These are phyloP conservation scores for Erythrocercus mccallii DNA, from an alignment of 2,113 vertebrate genomes.

Conservation along the genomic window DNA sequence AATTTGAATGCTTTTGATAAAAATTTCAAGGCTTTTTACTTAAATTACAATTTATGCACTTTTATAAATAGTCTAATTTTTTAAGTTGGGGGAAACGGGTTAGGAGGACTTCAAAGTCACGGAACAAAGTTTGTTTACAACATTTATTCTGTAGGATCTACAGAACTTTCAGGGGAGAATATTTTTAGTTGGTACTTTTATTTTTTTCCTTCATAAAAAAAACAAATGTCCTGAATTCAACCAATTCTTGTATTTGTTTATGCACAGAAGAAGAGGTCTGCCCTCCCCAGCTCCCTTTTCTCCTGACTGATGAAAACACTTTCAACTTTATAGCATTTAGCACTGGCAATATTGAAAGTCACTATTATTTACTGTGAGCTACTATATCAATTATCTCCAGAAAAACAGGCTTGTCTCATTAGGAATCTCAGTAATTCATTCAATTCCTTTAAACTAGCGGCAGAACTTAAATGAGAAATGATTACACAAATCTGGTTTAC, in stretches of 20 bases:
- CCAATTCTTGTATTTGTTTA: constrained; percentile 24
- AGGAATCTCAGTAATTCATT: constrained; percentile 43
- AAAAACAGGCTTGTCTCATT: constrained; percentile 39
- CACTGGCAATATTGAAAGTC: constrained; percentile 51
- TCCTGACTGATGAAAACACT: background rate
- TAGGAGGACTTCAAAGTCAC: constrained; percentile 88
- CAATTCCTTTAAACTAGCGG: constrained; percentile 27
- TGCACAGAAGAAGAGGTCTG: background rate
- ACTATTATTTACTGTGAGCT: constrained; percentile 47
- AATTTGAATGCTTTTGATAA: constrained; percentile 99
- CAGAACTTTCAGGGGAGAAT: constrained; percentile 58
- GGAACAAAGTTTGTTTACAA: constrained; percentile 79
- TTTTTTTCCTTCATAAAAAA: background rate
- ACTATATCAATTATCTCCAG: constrained; percentile 41
- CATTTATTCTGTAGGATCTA: constrained; percentile 43
- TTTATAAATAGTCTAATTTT: constrained; percentile 97
- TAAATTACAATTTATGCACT: constrained; percentile 91
- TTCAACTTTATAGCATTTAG: constrained; percentile 26
- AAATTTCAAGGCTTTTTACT: constrained; percentile 98
- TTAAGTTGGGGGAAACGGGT: constrained; percentile 83
- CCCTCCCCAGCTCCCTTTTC: background rate
- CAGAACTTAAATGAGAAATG: constrained; percentile 53
- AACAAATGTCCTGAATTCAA: background rate
- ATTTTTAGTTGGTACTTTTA: constrained; percentile 55
- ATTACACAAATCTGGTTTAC: constrained; percentile 54